Evolutionary conservation across 2,113 vertebrate species (phyloP), one percentile per base, ranked within the genome.

Genomic region (Esox niger): DNA sequence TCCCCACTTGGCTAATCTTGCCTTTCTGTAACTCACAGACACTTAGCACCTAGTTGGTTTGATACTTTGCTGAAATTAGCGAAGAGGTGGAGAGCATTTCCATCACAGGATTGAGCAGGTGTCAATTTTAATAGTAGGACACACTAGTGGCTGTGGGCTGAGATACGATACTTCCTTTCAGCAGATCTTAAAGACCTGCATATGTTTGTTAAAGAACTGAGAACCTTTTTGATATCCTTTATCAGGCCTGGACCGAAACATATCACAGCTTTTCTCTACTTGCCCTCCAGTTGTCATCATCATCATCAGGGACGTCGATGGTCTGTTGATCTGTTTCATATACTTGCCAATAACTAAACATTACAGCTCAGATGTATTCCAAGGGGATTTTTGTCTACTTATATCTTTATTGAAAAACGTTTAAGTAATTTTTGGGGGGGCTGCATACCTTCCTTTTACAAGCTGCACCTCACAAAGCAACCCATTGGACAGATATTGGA

Each of bases 311-410:
- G 82, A 74, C 75, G 74, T 17, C 15, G 80, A 75, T 76, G 74
- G 80, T 78, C 70, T 77, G 73, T 81, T 77, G 21, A 79, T 80
- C 62, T 76, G 70, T 70, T 77, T 54, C 55, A 69, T 27, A 10
- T 70, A 69, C 66, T 78, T 77, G 61, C 66, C 71, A 78, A 79
- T 79, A 73, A 69, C 80, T 81, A 78, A 78, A 77, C 74, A 69
- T 66, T 68, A 75, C 75, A 62, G 75, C 49, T 56, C 70, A 70
- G 72, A 82, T 82, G 82, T 86, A 76, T 85, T 80, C 73, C 58
- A 68, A 81, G 71, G 9, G 23, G 75, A 67, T 57, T 81, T 81
- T 33, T 78, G 79, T 17, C 21, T 62, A 33, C 77, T 85, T 66
- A 66, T 71, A 83, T 81, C 82, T 86, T 71, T 62, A 77, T 73